Percentiles rank a stretch among this genome's conserved stretches.
These are phyloP conservation scores for Coelopa frigida DNA, from an alignment of 1,140 invertebrate species.

Conservation along the genomic window DNA sequence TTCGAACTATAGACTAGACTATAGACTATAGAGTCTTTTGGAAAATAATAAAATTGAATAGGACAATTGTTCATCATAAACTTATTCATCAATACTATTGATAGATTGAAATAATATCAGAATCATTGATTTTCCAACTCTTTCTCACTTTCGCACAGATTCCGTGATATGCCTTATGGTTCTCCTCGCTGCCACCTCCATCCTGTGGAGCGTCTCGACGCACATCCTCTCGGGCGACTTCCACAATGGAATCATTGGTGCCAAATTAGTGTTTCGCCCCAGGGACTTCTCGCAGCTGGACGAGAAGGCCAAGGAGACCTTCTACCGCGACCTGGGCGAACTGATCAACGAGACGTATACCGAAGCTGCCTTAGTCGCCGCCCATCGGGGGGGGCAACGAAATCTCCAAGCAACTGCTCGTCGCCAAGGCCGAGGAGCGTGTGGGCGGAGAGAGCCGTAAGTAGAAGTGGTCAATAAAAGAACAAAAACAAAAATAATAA, in stretches of 20 bases:
- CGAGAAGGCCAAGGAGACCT: constrained; percentile 24
- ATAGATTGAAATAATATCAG: neutral
- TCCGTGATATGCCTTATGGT: constrained; percentile 37
- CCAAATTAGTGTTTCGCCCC: constrained; percentile 32
- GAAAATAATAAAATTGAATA: no score
- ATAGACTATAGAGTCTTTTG: no score
- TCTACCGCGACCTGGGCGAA: constrained; percentile 22
- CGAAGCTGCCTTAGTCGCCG: neutral
- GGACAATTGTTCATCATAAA: no score
- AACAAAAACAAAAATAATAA: neutral
- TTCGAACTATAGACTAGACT: no score
- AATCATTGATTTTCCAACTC: neutral
- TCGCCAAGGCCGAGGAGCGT: no score
- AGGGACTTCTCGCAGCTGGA: constrained; percentile 27
- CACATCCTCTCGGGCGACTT: constrained; percentile 34
- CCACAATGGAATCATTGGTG: constrained; percentile 36
- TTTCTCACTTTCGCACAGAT: constrained; percentile 15
- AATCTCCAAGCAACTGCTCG: no score
- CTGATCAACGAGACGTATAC: neutral
- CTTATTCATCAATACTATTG: no score
- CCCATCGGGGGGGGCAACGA: no score
- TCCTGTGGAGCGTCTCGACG: constrained; percentile 32
- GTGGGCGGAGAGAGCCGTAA: constrained; percentile 11
- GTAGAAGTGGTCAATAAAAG: neutral
- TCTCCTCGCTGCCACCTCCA: constrained; percentile 30